Percentiles rank a stretch among this genome's conserved stretches.
Conservation (phyloP, 1,140 invertebrate genomes). For the Plutomurus gul region DNA sequence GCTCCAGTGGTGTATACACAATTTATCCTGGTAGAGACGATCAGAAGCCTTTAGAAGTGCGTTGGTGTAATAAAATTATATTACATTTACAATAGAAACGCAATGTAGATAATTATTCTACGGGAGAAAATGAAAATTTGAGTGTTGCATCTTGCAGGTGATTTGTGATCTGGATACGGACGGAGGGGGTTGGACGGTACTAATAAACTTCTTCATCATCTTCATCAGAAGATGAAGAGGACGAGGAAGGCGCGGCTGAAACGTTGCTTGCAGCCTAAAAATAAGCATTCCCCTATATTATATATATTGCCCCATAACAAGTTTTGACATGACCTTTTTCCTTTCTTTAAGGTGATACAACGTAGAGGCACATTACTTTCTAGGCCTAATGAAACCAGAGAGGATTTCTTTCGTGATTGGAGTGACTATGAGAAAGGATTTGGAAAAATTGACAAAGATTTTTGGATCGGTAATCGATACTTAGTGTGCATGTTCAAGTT, state of each 20-base stretch:
- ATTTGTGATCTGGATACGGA: slow-evolving; percentile 54
- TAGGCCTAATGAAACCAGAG: slow-evolving; percentile 51
- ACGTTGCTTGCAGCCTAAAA: no score
- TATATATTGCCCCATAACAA: no score
- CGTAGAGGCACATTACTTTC: not conserved
- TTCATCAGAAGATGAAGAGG: no score
- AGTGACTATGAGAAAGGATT: slow-evolving; percentile 71
- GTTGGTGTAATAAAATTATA: no score
- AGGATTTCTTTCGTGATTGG: slow-evolving; percentile 68
- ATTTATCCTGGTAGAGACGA: slow-evolving; percentile 23
- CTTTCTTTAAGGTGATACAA: no score
- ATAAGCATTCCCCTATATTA: no score
- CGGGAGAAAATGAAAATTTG: no score
- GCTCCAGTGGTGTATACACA: slow-evolving; percentile 34
- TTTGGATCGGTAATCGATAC: slow-evolving; percentile 66
- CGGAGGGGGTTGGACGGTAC: slow-evolving; percentile 56
- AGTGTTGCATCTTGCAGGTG: slow-evolving; percentile 35
- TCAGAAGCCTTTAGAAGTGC: not conserved
- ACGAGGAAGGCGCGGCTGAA: no score
- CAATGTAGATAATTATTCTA: no score
- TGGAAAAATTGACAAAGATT: slow-evolving; percentile 67
- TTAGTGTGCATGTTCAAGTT: no score
- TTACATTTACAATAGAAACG: not conserved
- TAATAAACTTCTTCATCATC: no score
- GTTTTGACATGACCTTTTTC: no score